Evolutionary conservation across 2,113 vertebrate species (phyloP).

Genomic region (Glaucidium brasilianum): DNA sequence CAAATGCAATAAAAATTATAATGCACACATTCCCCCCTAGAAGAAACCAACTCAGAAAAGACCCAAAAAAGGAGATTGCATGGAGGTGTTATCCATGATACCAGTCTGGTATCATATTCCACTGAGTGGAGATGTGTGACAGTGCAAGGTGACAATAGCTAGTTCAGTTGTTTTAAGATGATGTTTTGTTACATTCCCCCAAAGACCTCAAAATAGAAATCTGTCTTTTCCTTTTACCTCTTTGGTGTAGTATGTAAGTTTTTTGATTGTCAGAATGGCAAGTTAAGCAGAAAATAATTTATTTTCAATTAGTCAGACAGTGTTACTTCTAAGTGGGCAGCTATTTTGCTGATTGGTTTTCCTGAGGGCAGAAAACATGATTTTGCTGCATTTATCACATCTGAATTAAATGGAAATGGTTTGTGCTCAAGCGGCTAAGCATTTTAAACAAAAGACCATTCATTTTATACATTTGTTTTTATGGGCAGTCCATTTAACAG

Average conservation of each 20-base stretch:
- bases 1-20: neutral
- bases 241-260: neutral
- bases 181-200: neutral
- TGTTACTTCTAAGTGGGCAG: conserved; percentile 36
- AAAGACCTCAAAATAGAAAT: neutral
- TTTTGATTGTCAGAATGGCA: neutral
- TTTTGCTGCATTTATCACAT: conserved; percentile 1
- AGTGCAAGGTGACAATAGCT: neutral
- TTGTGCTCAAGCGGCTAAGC: neutral
- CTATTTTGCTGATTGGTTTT: conserved; percentile 39
- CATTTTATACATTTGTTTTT: neutral
- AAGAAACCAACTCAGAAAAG: neutral
- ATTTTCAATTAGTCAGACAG: conserved; percentile 20
- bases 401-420: neutral
- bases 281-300: conserved; percentile 43
- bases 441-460: conserved; percentile 11
- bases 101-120: neutral
- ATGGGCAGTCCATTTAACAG: neutral
- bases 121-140: neutral
- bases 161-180: neutral
- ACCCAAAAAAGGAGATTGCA: neutral
- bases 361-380: neutral
- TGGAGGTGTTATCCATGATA: neutral
- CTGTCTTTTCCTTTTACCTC: neutral
- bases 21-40: too few relatives aligned